Conservation (phyloP, 2,888 invertebrate genomes). For the Fabriciana adippe region DNA sequence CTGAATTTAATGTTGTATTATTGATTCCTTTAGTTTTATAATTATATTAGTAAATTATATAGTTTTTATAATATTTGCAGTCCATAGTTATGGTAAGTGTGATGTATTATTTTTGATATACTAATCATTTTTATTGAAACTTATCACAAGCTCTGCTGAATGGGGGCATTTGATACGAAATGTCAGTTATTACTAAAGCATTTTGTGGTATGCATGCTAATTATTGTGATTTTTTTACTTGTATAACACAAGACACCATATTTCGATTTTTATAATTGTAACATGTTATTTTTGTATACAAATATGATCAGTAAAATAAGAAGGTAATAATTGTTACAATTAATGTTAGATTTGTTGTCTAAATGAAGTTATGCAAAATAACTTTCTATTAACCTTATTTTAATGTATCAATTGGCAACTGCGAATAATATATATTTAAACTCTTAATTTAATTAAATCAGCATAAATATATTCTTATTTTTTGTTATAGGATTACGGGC, state of each 20-base stretch:
- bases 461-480: slow-evolving; percentile 11
- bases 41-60: background rate
- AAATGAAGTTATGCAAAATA: too few relatives aligned
- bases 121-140: slow-evolving; percentile 16
- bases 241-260: too few relatives aligned
- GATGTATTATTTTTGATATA: slow-evolving; percentile 30
- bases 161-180: slow-evolving; percentile 54
- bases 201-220: slow-evolving; percentile 47
- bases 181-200: slow-evolving; percentile 33
- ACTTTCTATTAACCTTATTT: too few relatives aligned
- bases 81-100: slow-evolving; percentile 33
- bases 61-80: slow-evolving; percentile 18
- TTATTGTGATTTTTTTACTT: slow-evolving; percentile 49
- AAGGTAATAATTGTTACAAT: too few relatives aligned
- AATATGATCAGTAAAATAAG: too few relatives aligned
- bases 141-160: slow-evolving; percentile 45
- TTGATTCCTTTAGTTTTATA: slow-evolving; percentile 50
- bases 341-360: too few relatives aligned
- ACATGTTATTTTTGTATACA: too few relatives aligned
- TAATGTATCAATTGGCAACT: background rate
- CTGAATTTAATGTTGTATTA: slow-evolving; percentile 56
- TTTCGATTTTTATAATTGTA: too few relatives aligned
- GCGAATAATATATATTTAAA: background rate
- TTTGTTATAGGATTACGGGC: slow-evolving; percentile 80
- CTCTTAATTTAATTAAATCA: background rate